Conservation (phyloP, 2,888 invertebrate genomes). For the Acrobeloides nanus region DNA sequence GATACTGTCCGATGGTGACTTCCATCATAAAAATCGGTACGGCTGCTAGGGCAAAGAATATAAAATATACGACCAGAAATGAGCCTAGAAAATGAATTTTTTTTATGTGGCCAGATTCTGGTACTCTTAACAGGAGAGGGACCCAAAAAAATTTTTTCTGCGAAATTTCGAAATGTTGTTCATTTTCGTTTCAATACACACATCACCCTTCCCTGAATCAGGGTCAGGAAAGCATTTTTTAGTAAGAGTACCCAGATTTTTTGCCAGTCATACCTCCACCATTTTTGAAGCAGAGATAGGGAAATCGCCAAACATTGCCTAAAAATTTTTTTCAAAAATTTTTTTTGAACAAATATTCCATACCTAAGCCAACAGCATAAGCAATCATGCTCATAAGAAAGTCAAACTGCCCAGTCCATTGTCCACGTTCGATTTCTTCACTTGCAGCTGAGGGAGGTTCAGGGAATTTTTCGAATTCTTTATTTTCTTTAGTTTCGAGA, state of each 20-base stretch:
- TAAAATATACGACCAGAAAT: constrained; percentile 49
- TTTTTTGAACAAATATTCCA: constrained; percentile 8
- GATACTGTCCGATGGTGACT: constrained; percentile 53
- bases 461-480: too few species aligned
- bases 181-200: too few species aligned
- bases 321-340: constrained; percentile 11
- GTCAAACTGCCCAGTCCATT: constrained; percentile 49
- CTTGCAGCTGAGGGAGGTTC: too few species aligned
- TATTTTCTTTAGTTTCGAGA: too few species aligned
- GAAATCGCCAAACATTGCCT: constrained; percentile 54
- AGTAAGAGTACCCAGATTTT: not conserved
- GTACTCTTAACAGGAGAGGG: too few species aligned
- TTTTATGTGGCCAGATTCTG: too few species aligned
- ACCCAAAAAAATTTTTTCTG: constrained; percentile 4
- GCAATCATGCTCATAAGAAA: constrained; percentile 53
- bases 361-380: constrained; percentile 53
- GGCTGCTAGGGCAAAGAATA: constrained; percentile 51
- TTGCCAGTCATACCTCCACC: constrained; percentile 42
- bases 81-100: constrained; percentile 30
- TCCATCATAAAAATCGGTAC: constrained; percentile 50
- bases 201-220: too few species aligned
- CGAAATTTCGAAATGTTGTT: too few species aligned
- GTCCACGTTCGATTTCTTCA: constrained; percentile 36
- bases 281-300: constrained; percentile 53
- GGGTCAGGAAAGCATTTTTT: not conserved